Conservation (phyloP, 2,888 invertebrate species). For the Leptura quadrifasciata region DNA sequence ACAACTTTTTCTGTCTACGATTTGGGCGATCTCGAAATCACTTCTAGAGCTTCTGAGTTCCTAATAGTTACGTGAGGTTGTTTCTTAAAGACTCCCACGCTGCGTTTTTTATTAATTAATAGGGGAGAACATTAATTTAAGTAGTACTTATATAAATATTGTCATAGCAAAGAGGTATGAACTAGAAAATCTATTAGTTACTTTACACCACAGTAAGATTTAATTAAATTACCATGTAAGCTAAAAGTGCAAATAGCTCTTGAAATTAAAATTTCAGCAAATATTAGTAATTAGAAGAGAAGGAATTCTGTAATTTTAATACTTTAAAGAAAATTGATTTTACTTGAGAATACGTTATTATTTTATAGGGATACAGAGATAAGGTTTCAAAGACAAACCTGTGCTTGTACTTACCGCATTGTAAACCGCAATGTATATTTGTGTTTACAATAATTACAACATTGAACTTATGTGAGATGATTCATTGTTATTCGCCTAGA, state of each 20-base stretch:
- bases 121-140: constrained; percentile 27
- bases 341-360: no score
- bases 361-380: background rate
- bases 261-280: no score
- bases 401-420: background rate
- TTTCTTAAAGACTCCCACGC: constrained; percentile 67
- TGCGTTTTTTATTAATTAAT: constrained; percentile 47
- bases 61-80: constrained; percentile 59
- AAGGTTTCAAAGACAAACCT: background rate
- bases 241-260: no score
- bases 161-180: background rate
- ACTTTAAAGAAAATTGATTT: no score
- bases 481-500: background rate
- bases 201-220: background rate
- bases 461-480: background rate
- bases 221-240: no score
- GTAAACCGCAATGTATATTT: background rate
- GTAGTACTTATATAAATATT: background rate
- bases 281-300: no score
- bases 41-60: constrained; percentile 52
- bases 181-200: background rate
- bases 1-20: background rate
- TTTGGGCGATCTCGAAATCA: background rate
- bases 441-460: background rate
- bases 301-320: no score